phyloP scores from a whole-genome alignment of 2,888 invertebrate species.

The Archips xylosteana region DNA sequence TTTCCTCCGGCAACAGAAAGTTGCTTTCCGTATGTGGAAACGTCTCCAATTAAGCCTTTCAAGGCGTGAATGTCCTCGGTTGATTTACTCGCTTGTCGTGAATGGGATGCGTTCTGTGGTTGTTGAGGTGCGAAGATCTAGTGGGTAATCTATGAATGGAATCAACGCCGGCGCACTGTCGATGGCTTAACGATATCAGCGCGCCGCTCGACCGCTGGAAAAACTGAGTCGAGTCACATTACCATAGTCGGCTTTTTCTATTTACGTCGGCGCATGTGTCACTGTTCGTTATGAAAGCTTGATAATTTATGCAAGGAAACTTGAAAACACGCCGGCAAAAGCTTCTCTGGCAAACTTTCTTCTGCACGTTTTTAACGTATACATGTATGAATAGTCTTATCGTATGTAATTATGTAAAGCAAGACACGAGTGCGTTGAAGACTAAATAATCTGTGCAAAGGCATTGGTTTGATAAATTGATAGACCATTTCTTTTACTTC shows the following conservation, averaged over 20 bases:
- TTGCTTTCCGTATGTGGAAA: constrained; percentile 78
- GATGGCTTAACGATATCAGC: constrained; percentile 49
- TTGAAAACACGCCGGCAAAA: constrained; percentile 14
- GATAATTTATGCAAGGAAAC: constrained; percentile 39
- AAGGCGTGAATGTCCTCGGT: constrained; percentile 69
- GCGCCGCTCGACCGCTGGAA: constrained; percentile 53
- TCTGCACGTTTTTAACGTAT: constrained; percentile 6
- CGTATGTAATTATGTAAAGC: neutral
- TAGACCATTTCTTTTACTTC: constrained; percentile 8
- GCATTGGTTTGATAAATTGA: constrained; percentile 7
- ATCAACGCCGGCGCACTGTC: constrained; percentile 54
- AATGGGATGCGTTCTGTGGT: constrained; percentile 81
- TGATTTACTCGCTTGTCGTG: constrained; percentile 82
- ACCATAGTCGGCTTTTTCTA: constrained; percentile 55
- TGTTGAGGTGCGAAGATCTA: constrained; percentile 79
- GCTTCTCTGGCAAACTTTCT: constrained; percentile 29
- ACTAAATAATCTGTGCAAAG: neutral
- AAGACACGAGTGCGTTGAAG: neutral
- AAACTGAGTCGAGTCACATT: constrained; percentile 58
- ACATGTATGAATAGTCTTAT: too few species aligned
- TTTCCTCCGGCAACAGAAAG: constrained; percentile 76
- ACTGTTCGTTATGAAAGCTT: constrained; percentile 36
- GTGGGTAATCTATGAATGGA: constrained; percentile 72
- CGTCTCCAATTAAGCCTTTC: constrained; percentile 67
- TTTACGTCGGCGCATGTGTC: constrained; percentile 37